These are phyloP conservation scores for Montipora cactus DNA, from an alignment of 64 coral and sea anemone genomes.

Conservation along the genomic window DNA sequence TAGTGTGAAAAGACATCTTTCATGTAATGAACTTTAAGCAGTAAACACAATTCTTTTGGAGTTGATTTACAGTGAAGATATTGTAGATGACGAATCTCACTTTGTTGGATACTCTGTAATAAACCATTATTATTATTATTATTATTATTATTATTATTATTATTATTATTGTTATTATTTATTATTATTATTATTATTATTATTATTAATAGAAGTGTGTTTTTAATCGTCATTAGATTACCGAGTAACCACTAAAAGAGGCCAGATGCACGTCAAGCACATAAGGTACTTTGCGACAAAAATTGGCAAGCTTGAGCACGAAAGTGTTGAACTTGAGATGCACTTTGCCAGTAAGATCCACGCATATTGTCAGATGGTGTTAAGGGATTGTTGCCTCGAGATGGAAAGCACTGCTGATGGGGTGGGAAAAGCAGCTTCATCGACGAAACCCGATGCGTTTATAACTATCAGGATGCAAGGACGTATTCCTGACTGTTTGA, in stretches of 20 bases:
- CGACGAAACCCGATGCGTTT: neutral
- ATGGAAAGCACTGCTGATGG: neutral
- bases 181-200: too few relatives aligned
- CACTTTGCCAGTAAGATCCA: neutral
- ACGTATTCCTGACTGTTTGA: neutral
- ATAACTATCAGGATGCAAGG: neutral
- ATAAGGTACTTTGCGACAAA: conserved; percentile 11
- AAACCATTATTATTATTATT: too few relatives aligned
- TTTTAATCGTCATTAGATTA: neutral
- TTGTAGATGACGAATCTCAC: too few relatives aligned
- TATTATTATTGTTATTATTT: too few relatives aligned
- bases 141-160: too few relatives aligned
- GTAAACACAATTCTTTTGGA: too few relatives aligned
- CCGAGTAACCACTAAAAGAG: conserved; percentile 33
- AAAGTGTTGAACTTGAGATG: neutral
- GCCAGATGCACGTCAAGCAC: conserved; percentile 8
- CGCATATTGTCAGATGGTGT: neutral
- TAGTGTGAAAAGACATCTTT: too few relatives aligned
- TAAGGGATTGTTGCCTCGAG: conserved; percentile 60
- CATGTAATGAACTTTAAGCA: too few relatives aligned
- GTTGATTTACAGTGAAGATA: too few relatives aligned
- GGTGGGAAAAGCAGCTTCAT: neutral
- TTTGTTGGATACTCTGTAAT: too few relatives aligned
- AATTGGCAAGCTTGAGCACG: neutral
- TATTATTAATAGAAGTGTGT: too few relatives aligned